Conservation (phyloP, 1,140 invertebrate species). For the Achatina immaculata region DNA sequence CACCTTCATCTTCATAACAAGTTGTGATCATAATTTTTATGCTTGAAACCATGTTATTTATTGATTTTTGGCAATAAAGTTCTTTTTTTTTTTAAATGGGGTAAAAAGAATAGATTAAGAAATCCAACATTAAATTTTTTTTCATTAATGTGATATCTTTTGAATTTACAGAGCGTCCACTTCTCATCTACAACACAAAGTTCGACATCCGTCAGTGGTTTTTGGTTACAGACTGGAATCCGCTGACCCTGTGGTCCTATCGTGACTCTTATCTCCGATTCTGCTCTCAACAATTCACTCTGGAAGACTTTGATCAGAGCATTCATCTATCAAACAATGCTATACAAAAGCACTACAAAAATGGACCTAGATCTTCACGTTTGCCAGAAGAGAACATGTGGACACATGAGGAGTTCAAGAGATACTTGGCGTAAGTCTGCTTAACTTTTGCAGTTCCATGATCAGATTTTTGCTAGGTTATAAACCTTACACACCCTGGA, state of each 20-base stretch:
- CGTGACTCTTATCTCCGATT: slow-evolving; percentile 89
- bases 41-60: no score
- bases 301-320: slow-evolving; percentile 90
- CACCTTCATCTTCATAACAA: no score
- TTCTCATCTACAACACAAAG: slow-evolving; percentile 91
- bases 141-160: not conserved
- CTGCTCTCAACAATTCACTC: slow-evolving; percentile 89
- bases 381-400: slow-evolving; percentile 88
- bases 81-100: no score
- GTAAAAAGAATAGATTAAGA: no score
- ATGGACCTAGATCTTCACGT: slow-evolving; percentile 79
- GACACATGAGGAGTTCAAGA: slow-evolving; percentile 78
- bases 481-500: no score
- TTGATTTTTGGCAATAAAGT: no score
- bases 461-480: not conserved
- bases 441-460: no score
- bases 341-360: slow-evolving; percentile 91
- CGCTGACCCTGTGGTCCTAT: slow-evolving; percentile 93
- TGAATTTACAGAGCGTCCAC: slow-evolving; percentile 69
- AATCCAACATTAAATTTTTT: no score
- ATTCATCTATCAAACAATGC: slow-evolving; percentile 95
- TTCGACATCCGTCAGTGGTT: slow-evolving; percentile 88
- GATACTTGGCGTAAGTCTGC: slow-evolving; percentile 66
- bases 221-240: slow-evolving; percentile 89
- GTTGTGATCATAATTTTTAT: no score